phyloP scores from a whole-genome alignment of 2,797 vertebrate genomes.

The Chaunax sp. region DNA sequence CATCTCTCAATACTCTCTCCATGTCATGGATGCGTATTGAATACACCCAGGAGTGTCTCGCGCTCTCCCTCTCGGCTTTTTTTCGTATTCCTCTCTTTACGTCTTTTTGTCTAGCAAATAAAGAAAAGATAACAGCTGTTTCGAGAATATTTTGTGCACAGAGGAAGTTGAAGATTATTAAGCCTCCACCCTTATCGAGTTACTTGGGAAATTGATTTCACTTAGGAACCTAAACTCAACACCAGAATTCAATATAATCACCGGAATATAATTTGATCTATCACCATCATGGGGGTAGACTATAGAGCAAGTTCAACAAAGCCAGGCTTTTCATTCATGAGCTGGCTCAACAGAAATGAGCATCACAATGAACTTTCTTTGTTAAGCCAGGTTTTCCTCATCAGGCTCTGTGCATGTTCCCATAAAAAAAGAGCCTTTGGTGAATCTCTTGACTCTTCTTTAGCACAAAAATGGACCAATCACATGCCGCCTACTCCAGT shows the following conservation, averaged over 20 bases:
- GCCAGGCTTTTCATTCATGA: no score
- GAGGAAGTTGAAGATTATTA: slow-evolving; percentile 31
- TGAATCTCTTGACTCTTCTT: no score
- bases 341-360: no score
- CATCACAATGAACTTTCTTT: no score
- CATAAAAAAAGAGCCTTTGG: no score
- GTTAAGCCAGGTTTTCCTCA: no score
- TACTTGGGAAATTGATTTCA: slow-evolving; percentile 21
- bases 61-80: slow-evolving; percentile 27
- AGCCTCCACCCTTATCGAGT: slow-evolving; percentile 18
- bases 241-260: slow-evolving; percentile 36
- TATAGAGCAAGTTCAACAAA: no score
- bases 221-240: slow-evolving; percentile 23
- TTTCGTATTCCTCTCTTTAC: slow-evolving; percentile 30
- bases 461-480: no score
- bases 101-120: slow-evolving; percentile 46
- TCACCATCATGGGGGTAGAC: slow-evolving; percentile 1
- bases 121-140: slow-evolving; percentile 46
- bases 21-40: slow-evolving; percentile 66
- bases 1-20: slow-evolving; percentile 70
- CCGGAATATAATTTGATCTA: slow-evolving; percentile 30
- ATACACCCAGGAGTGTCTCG: slow-evolving; percentile 56
- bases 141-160: slow-evolving; percentile 31
- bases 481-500: no score
- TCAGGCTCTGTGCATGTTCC: no score